Percentiles rank a stretch among this genome's conserved stretches.
These are phyloP conservation scores for Chrysodeixis includens DNA, from an alignment of 2,888 invertebrate genomes.

Conservation along the genomic window DNA sequence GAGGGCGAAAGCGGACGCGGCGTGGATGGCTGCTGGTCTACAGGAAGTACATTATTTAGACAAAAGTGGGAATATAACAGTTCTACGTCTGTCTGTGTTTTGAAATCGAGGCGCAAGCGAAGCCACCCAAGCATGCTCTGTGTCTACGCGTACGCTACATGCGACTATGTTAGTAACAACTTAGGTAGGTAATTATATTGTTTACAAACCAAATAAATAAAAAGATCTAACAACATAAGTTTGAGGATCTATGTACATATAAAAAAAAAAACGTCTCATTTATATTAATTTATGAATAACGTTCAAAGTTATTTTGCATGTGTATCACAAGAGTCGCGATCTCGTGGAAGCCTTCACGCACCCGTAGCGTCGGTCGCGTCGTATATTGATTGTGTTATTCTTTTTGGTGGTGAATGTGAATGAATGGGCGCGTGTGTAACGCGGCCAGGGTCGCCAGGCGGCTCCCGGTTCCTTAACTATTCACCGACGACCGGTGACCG, in stretches of 20 bases:
- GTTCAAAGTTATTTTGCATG: neutral
- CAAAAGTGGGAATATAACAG: conserved; percentile 54
- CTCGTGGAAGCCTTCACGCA: conserved; percentile 11
- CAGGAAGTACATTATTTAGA: conserved; percentile 62
- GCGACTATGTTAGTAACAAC: too few species aligned
- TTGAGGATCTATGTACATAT: too few species aligned
- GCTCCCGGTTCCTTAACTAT: conserved; percentile 50
- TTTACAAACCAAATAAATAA: too few species aligned
- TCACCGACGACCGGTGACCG: conserved; percentile 35
- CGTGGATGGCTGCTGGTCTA: conserved; percentile 41
- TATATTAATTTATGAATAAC: neutral
- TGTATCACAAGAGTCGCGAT: neutral
- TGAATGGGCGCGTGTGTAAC: conserved; percentile 62
- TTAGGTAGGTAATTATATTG: too few species aligned
- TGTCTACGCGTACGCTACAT: neutral
- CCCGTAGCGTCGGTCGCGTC: conserved; percentile 18
- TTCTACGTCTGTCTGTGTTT: conserved; percentile 42
- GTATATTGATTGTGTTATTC: conserved; percentile 37
- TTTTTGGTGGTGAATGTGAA: conserved; percentile 57
- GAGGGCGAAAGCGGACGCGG: conserved; percentile 68
- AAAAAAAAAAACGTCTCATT: neutral
- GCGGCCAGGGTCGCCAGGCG: conserved; percentile 68
- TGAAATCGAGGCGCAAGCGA: conserved; percentile 17
- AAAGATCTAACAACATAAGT: too few species aligned
- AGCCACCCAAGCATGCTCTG: neutral